These are phyloP conservation scores for Thaumetopoea pityocampa DNA, from an alignment of 1,140 invertebrate genomes.

Conservation along the genomic window DNA sequence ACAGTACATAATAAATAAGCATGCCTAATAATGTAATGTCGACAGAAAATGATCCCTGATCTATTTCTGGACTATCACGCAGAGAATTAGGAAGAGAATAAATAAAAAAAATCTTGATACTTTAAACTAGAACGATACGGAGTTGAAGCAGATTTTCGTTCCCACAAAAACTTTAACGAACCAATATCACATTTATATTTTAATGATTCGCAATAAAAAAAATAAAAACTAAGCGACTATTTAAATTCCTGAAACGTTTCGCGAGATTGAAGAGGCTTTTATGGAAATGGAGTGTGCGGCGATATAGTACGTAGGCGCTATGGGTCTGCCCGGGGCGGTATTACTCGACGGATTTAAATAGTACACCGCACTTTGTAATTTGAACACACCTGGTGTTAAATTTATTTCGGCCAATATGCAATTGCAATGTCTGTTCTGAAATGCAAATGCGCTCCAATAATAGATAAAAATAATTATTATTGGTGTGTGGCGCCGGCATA, in stretches of 20 bases:
- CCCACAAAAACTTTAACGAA: no score
- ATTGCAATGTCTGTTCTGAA: conserved; percentile 8
- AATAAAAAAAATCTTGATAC: no score
- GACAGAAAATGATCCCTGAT: no score
- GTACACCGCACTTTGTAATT: conserved; percentile 57
- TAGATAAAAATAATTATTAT: no score
- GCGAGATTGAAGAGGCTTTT: conserved; percentile 74
- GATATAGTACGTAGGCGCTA: conserved; percentile 47
- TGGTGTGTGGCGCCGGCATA: no score
- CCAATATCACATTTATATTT: no score
- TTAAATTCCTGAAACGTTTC: conserved; percentile 71
- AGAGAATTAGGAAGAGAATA: no score
- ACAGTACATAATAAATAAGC: no score
- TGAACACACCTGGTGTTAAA: conserved; percentile 58
- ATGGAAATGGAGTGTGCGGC: conserved; percentile 69
- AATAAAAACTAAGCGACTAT: conserved; percentile 58
- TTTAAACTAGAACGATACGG: no score
- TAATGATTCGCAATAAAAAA: conserved; percentile 26
- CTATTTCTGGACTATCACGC: no score
- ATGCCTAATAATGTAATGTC: no score
- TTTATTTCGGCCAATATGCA: conserved; percentile 38
- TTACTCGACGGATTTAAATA: conserved; percentile 66
- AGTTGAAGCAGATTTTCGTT: no score
- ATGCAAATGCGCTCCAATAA: conserved; percentile 17
- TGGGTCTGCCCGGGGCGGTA: conserved; percentile 40